Evolutionary conservation across 2,113 vertebrate genomes (phyloP), one percentile per base, ranked within the genome.

Genomic region (Columbina picui): DNA sequence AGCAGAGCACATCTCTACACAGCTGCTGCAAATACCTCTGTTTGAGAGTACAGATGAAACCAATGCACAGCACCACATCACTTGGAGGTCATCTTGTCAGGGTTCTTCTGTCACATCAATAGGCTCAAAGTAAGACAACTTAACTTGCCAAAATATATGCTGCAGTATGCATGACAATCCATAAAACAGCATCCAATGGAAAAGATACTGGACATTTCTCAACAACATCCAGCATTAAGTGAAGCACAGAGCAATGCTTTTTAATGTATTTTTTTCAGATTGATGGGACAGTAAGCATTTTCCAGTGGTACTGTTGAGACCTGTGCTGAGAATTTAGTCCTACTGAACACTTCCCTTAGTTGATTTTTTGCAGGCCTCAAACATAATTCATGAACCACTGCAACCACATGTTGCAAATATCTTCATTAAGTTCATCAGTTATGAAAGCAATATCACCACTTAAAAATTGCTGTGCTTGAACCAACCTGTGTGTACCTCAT

Each of bases 121-220:
- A 64, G 60, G 12, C 5, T 34, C 38, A 25, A 0, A 0, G 27
- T 27, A 73, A 57, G 22, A 60, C 49, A 77, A 64, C 7, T 45
- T 36, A 32, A 30, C 32, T 34, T 81, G 38, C 30, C 49, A 68
- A 49, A 95, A 76, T 3, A 8, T 55, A 8, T 41, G 26, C 26
- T 69, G 43, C 43, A 84, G 29, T 41, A 50, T 9, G 20, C 43
- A 25, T 5, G 21, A 81, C 38, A 68, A 87, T 29, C 55, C 16
- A 41, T 22, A 59, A 36, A 84, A 64, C 20, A 78, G 7, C 20
- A 93, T 14, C 20, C 63, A 83, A 14, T 29, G 36, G 30, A 70
- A 86, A 84, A 60, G 23, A 81, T 30, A 73, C 5, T 26, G 23
- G 45, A 65, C 52, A 57, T 69, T 53, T 78, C 60, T 39, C 55